Percentiles rank a stretch among this genome's conserved stretches.
Conservation (phyloP, 2,113 vertebrate species). For the Petrocephalus zakoni region DNA sequence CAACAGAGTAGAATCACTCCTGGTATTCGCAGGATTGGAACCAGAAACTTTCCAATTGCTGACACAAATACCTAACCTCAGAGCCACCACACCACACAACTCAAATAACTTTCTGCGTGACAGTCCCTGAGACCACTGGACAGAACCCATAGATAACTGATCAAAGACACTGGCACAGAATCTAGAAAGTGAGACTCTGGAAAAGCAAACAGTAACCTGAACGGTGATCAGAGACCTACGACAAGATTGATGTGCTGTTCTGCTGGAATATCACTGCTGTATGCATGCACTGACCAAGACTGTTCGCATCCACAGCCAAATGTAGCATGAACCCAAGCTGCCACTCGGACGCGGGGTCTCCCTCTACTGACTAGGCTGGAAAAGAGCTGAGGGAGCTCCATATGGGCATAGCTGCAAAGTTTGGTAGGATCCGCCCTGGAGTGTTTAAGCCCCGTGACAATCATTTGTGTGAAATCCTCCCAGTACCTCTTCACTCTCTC, state of each 20-base stretch:
- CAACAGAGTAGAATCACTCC: too few relatives aligned
- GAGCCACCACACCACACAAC: too few relatives aligned
- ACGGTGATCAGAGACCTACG: neutral
- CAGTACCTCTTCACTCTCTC: neutral
- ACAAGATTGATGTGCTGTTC: neutral
- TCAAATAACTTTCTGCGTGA: neutral
- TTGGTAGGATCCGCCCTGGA: neutral
- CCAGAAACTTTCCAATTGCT: too few relatives aligned
- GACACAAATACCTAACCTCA: too few relatives aligned
- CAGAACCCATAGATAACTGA: neutral
- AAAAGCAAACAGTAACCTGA: neutral
- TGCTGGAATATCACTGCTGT: too few relatives aligned
- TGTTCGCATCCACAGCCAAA: neutral
- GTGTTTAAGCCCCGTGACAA: neutral
- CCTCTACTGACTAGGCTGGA: neutral
- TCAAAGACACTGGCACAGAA: neutral
- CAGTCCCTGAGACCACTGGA: neutral
- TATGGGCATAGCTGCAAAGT: neutral
- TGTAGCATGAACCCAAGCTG: neutral
- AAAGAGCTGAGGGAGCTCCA: neutral
- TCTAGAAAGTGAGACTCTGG: neutral
- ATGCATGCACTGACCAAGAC: neutral
- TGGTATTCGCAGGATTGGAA: too few relatives aligned
- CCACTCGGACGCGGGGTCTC: neutral
- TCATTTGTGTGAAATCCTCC: neutral